Conservation (phyloP, 1,140 invertebrate species). For the Leptinotarsa texana region DNA sequence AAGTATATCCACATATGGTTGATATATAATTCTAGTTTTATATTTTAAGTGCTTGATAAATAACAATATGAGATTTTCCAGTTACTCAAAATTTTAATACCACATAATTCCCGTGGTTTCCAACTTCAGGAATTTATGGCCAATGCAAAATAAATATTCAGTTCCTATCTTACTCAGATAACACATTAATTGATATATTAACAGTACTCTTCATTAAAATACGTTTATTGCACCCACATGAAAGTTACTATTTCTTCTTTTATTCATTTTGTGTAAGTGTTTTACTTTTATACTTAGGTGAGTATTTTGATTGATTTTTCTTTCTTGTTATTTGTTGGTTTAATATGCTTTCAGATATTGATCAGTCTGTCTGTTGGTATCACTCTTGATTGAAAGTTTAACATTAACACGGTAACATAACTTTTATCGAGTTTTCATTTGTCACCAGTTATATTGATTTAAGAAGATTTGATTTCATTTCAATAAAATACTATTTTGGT, state of each 20-base stretch:
- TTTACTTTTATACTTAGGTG: not conserved
- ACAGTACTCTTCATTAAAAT: too few species aligned
- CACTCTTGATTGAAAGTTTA: too few species aligned
- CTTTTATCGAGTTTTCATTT: too few species aligned
- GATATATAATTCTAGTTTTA: not conserved
- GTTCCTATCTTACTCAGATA: not conserved
- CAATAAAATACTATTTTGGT: too few species aligned
- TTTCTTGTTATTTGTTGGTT: not conserved
- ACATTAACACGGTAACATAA: too few species aligned
- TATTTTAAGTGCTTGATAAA: not conserved
- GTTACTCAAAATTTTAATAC: not conserved
- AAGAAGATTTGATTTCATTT: too few species aligned
- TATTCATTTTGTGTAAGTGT: not conserved
- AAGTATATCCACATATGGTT: too few species aligned
- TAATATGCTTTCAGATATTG: not conserved
- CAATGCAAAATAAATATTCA: conserved; percentile 6
- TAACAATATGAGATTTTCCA: not conserved
- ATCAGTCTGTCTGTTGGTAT: not conserved
- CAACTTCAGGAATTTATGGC: not conserved
- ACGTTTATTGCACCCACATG: too few species aligned
- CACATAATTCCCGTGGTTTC: conserved; percentile 2
- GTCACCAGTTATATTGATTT: too few species aligned
- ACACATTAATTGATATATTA: too few species aligned
- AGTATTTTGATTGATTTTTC: not conserved
- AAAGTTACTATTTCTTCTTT: not conserved